These are phyloP conservation scores for Temnothorax nylanderi DNA, from an alignment of 1,140 invertebrate genomes.

Conservation along the genomic window DNA sequence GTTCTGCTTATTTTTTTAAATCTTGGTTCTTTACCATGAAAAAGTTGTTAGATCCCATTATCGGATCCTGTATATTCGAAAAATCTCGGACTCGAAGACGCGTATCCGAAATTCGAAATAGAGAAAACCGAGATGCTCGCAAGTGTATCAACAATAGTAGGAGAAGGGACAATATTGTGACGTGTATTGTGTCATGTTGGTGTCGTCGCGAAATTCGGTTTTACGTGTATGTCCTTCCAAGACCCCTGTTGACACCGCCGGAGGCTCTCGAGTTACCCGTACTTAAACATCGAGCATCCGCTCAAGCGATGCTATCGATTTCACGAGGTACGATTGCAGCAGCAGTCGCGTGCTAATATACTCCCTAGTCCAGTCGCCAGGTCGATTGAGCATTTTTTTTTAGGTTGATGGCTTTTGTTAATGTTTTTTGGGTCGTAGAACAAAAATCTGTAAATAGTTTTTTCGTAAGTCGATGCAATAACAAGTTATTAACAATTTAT, in stretches of 20 bases:
- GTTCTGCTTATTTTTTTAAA: neutral
- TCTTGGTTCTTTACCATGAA: neutral
- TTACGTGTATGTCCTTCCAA: neutral
- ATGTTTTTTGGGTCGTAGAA: too few relatives aligned
- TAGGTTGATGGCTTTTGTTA: too few relatives aligned
- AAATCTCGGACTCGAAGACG: neutral
- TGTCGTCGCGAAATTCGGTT: neutral
- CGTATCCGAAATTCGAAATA: neutral
- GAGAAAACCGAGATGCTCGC: neutral
- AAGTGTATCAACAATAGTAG: neutral
- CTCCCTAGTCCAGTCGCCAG: too few relatives aligned
- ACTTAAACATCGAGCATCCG: neutral
- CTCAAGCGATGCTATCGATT: constrained; percentile 46
- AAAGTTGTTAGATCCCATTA: neutral
- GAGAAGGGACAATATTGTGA: neutral
- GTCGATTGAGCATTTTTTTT: too few relatives aligned
- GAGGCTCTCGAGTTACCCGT: neutral
- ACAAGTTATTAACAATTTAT: too few relatives aligned
- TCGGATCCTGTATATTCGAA: neutral
- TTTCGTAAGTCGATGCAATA: too few relatives aligned
- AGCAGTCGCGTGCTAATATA: constrained; percentile 10
- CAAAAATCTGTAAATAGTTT: too few relatives aligned
- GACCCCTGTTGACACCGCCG: neutral
- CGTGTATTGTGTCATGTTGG: neutral
- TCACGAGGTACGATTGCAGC: constrained; percentile 13